phyloP scores from a whole-genome alignment of 1,140 invertebrate genomes.

The Panulirus ornatus region DNA sequence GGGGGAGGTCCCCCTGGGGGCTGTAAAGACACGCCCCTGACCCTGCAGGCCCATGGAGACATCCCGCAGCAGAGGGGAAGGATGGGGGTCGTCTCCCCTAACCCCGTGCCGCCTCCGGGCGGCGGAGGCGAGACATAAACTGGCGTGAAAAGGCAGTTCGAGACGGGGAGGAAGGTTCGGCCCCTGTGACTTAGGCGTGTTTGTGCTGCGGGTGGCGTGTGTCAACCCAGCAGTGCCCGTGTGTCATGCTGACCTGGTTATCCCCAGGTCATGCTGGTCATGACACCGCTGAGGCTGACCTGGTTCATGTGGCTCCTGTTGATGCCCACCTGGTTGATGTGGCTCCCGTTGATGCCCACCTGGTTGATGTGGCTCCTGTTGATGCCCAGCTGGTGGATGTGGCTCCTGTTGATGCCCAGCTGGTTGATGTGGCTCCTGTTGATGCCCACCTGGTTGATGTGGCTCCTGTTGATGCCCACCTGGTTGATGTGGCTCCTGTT shows the following conservation, averaged over 20 bases:
- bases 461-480: no score
- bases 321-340: neutral
- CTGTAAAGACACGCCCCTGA: no score
- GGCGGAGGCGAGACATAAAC: neutral
- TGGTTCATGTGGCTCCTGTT: no score
- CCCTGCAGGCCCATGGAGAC: no score
- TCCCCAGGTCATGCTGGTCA: no score
- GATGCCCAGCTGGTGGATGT: no score
- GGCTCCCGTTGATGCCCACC: neutral
- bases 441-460: neutral
- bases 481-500: neutral
- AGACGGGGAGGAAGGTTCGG: neutral
- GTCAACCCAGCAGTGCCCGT: neutral
- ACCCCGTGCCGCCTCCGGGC: neutral
- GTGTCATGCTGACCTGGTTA: no score
- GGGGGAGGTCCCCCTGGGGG: no score
- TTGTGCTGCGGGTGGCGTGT: constrained; percentile 8
- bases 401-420: no score
- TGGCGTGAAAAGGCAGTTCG: neutral
- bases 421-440: neutral
- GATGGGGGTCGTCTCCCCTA: neutral
- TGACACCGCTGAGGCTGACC: no score
- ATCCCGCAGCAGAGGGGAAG: no score
- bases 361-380: no score
- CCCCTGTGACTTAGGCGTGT: constrained; percentile 7